A percentile compares a stretch with the other conserved stretches of the same genome.
Conservation (phyloP, 2,797 vertebrate species). For the Moxostoma hubbsi region DNA sequence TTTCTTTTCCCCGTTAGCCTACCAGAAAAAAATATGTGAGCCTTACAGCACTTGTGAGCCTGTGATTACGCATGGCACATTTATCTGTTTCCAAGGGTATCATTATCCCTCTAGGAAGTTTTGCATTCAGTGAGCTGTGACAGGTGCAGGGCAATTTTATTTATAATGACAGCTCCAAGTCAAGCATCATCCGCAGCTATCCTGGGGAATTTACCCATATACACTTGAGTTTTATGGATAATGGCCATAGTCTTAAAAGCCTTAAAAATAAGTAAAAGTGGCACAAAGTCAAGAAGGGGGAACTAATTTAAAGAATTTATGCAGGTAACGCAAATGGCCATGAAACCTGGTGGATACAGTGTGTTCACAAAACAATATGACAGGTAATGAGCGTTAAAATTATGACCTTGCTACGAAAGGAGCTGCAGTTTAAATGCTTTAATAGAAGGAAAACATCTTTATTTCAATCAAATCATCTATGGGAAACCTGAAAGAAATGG, state of each 20-base stretch:
- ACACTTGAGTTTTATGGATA: constrained; percentile 48
- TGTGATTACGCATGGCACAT: constrained; percentile 73
- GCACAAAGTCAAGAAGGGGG: constrained; percentile 40
- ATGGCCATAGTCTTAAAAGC: constrained; percentile 53
- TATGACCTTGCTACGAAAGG: constrained; percentile 36
- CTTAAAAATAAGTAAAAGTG: constrained; percentile 23
- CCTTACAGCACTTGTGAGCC: constrained; percentile 59
- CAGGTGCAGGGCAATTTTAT: constrained; percentile 77
- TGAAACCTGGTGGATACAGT: constrained; percentile 20
- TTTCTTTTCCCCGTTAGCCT: constrained; percentile 57
- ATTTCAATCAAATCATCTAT: constrained; percentile 3
- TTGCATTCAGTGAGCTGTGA: constrained; percentile 67
- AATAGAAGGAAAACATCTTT: not conserved
- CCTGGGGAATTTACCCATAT: constrained; percentile 59
- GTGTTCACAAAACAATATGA: constrained; percentile 22
- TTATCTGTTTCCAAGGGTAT: constrained; percentile 77
- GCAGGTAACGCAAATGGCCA: constrained; percentile 12
- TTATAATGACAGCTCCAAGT: constrained; percentile 74
- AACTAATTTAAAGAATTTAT: constrained; percentile 49
- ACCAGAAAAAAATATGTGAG: constrained; percentile 68
- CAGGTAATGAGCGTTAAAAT: constrained; percentile 47
- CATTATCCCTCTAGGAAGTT: constrained; percentile 70
- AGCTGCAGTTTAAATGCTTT: not conserved
- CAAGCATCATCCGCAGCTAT: constrained; percentile 66
- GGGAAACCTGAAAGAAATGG: not conserved